Base-by-base conservation (phyloP, 2,888 invertebrate genomes). In the Drosophila dives region DNA sequence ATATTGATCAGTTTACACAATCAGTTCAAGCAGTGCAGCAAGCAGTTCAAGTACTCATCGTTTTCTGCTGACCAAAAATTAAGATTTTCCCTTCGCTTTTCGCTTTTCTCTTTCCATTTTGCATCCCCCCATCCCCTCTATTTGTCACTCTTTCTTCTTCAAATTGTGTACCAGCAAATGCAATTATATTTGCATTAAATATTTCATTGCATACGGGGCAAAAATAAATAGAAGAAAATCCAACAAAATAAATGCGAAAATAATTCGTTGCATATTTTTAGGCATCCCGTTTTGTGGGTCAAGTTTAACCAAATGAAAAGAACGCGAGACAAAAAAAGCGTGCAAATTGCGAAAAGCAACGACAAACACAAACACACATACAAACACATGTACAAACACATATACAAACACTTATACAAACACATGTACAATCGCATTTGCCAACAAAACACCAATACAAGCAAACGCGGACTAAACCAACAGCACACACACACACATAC, bases 211-310 rank as follows among this genome's bases (percentile, higher is more conserved):
- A 38, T 20, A 15, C 33, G 32, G 12, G 40, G n/a, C n/a, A 33
- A 64, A 38, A 64, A 45, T 20, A 10, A 10, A n/a, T n/a, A 33
- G 36, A 29, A 49, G 5, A 26, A 49, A 29, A 49, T 10, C 6
- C 69, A 54, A 51, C 59, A 51, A 26, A 54, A 3, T 26, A 34
- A 26, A 69, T 60, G 70, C 53, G 34, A 54, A 69, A 48, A 20
- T 12, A 40, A 69, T 51, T 49, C 68, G 20, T 60, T 69, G 70
- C 70, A 59, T 59, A 69, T 33, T 68, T 69, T 60, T 48, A 34
- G 70, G 59, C 50, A 33, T 12, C 53, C 8, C 36, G 5, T 23
- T 84, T 83, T 89, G 69, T 86, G 84, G 89, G 89, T 85, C 85
- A 85, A 86, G 85, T 86, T 86, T 81, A 86, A 68, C 51, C 68